Evolutionary conservation across 2,888 invertebrate species (phyloP).

Genomic region (Andrena camellia): DNA sequence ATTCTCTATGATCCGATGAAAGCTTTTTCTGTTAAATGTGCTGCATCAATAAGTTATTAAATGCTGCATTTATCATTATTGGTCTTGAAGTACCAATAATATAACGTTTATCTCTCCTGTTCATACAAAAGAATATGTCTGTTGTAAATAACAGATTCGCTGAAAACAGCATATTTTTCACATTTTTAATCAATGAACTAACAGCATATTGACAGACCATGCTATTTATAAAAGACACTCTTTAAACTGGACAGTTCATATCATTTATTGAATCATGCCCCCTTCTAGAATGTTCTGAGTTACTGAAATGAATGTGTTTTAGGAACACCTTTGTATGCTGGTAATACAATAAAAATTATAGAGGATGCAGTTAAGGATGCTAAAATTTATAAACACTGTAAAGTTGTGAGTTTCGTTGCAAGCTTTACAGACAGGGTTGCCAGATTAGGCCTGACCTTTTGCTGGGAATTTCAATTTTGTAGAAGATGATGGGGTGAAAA

Average conservation of each 20-base stretch:
- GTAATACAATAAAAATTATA: slow-evolving; percentile 86
- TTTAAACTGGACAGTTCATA: neutral
- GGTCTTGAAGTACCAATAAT: neutral
- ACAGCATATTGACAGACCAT: slow-evolving; percentile 21
- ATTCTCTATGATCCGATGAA: too few relatives aligned
- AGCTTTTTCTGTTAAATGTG: neutral
- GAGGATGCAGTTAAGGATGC: slow-evolving; percentile 88
- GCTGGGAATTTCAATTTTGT: too few relatives aligned
- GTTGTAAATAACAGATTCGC: slow-evolving; percentile 16
- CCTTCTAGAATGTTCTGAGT: neutral
- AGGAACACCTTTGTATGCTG: slow-evolving; percentile 88
- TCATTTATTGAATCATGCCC: neutral
- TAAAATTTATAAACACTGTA: slow-evolving; percentile 87
- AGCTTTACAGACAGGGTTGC: slow-evolving; percentile 27
- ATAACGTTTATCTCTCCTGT: slow-evolving; percentile 14
- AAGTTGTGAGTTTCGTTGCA: slow-evolving; percentile 86
- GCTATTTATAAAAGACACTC: neutral
- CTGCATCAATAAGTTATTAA: neutral
- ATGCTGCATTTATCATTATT: slow-evolving; percentile 1
- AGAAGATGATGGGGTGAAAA: too few relatives aligned
- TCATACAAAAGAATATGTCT: slow-evolving; percentile 21
- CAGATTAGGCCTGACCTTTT: too few relatives aligned
- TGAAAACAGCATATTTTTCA: slow-evolving; percentile 29
- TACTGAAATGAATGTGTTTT: slow-evolving; percentile 43
- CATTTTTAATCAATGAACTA: neutral